Percentiles rank a stretch among this genome's conserved stretches.
Conservation (phyloP, 2,797 vertebrate genomes). For the Acrossocheilus wenchowensis region DNA sequence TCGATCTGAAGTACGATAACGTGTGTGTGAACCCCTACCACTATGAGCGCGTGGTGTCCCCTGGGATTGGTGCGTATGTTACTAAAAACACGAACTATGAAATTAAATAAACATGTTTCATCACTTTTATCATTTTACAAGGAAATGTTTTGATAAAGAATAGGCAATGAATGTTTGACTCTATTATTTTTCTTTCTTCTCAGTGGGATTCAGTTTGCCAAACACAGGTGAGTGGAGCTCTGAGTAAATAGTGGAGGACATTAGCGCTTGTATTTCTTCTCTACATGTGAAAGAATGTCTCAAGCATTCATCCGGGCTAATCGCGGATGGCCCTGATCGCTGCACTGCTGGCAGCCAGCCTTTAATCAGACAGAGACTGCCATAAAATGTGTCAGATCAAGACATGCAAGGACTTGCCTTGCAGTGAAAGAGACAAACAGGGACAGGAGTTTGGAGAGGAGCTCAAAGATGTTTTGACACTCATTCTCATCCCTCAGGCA, state of each 20-base stretch:
- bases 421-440: slow-evolving; percentile 15
- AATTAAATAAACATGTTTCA: neutral
- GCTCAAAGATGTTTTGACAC: slow-evolving; percentile 31
- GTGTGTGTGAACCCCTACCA: slow-evolving; percentile 86
- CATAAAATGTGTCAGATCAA: slow-evolving; percentile 32
- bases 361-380: slow-evolving; percentile 29
- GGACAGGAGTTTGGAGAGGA: slow-evolving; percentile 13
- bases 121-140: neutral
- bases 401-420: slow-evolving; percentile 43
- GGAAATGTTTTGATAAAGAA: slow-evolving; percentile 1
- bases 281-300: slow-evolving; percentile 1
- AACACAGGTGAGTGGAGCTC: slow-evolving; percentile 64
- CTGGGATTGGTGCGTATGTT: slow-evolving; percentile 72
- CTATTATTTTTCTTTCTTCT: slow-evolving; percentile 20
- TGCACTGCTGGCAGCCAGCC: slow-evolving; percentile 21
- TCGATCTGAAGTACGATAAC: slow-evolving; percentile 86
- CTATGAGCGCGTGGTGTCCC: slow-evolving; percentile 83
- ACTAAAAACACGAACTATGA: slow-evolving; percentile 1
- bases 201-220: slow-evolving; percentile 71
- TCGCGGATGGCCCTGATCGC: neutral
- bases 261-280: neutral
- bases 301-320: slow-evolving; percentile 22
- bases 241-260: neutral
- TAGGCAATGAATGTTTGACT: neutral
- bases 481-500: slow-evolving; percentile 52